Evolutionary conservation across 1,140 invertebrate genomes (phyloP), one percentile per base, ranked within the genome.

Genomic region (Hyphantria cunea): DNA sequence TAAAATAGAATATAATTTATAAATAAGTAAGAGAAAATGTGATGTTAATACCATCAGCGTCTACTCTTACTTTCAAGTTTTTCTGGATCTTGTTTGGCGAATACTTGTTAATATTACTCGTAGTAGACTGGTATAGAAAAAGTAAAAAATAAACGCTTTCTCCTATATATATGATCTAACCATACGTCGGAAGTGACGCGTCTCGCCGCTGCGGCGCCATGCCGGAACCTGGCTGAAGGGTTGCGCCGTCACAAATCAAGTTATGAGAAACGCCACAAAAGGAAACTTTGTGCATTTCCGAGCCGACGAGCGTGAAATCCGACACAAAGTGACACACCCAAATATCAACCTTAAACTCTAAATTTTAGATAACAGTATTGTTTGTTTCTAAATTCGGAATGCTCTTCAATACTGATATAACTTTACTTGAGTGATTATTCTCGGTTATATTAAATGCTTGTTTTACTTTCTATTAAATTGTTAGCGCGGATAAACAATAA

Each of bases 251-350:
- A 89, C 86, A 89, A 89, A 89, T 89, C 86, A 89, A 89, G 78
- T 89, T 86, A 88, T 84, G 84, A 86, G 81, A 78, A 82, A 84
- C 73, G 84, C 85, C 87, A 90, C 87, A 90, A 90, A 88, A 88
- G 87, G 87, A 90, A 90, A 90, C 87, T 90, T 88, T 82, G 84
- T 83, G 84, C 85, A 88, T 87, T 88, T 90, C 86, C 87, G 82
- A 75, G 58, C 74, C 77, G 68, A 64, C 80, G 75, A 87, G 83
- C 83, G 78, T 90, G 84, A 84, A 88, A 90, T 88, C 79, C 72
- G 71, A 69, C 66, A 61, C 42, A 39, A 33, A 39, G 45, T 69
- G 50, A 67, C 51, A 70, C 73, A 70, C 64, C 63, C 64, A 48
- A 83, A 68, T 77, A 67, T 76, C 55, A 64, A 71, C 81, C 68